A percentile compares a stretch with the other conserved stretches of the same genome.
Conservation (phyloP, 2,113 vertebrate species). For the Jaculus jaculus region DNA sequence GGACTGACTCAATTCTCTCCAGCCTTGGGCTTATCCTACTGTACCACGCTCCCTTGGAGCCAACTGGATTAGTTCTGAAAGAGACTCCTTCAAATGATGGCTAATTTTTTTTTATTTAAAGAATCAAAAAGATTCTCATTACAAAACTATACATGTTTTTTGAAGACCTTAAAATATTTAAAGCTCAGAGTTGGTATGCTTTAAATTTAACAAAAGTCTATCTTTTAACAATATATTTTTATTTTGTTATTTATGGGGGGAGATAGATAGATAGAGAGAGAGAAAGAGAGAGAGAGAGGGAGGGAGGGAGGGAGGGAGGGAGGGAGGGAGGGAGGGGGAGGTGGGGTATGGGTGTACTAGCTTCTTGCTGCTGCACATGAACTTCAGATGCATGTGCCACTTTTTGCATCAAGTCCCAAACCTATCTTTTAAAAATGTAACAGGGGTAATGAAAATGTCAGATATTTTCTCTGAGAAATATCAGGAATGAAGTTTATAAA, state of each 20-base stretch:
- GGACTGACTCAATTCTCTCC: background rate
- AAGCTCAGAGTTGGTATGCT: background rate
- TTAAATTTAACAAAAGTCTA: slow-evolving; percentile 33
- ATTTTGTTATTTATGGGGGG: background rate
- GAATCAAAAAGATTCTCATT: background rate
- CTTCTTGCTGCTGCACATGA: too few relatives aligned
- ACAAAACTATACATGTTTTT: background rate
- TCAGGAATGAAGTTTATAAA: background rate
- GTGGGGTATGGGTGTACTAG: too few relatives aligned
- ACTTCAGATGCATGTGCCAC: too few relatives aligned
- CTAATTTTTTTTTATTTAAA: slow-evolving; percentile 18
- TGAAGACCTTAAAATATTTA: slow-evolving; percentile 34
- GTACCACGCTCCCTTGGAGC: background rate
- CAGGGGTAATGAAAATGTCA: background rate
- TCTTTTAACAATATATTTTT: background rate
- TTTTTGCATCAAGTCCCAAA: too few relatives aligned
- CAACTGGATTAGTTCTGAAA: background rate
- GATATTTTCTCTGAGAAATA: background rate
- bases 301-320: too few relatives aligned
- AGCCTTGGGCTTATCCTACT: background rate
- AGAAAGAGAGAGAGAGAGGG: background rate
- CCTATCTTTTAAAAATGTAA: background rate
- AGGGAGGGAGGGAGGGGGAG: background rate
- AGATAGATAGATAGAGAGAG: too few relatives aligned
- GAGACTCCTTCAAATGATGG: background rate